Percentiles rank a stretch among this genome's conserved stretches.
Conservation (phyloP, 2,888 invertebrate species). For the Lacanobia oleracea region DNA sequence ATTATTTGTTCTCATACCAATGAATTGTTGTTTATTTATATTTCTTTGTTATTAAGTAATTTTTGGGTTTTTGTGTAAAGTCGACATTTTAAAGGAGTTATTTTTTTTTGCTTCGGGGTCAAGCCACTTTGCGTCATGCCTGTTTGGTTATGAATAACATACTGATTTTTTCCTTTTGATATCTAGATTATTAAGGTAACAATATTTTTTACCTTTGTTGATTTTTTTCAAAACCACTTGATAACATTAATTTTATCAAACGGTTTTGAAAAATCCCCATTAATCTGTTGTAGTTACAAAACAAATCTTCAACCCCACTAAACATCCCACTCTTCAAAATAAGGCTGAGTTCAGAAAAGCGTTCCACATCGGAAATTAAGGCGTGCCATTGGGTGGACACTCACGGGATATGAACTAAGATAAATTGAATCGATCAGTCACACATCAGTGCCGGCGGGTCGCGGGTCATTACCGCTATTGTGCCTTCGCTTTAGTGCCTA, state of each 20-base stretch:
- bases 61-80: too few species aligned
- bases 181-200: too few species aligned
- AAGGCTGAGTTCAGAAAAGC: conserved; percentile 24
- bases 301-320: neutral
- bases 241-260: too few species aligned
- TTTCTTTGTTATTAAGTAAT: neutral
- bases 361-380: conserved; percentile 35
- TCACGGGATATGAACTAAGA: conserved; percentile 49
- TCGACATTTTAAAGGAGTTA: too few species aligned
- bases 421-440: conserved; percentile 61
- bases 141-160: too few species aligned
- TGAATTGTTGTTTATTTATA: neutral
- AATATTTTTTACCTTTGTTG: too few species aligned
- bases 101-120: too few species aligned
- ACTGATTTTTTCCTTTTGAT: too few species aligned
- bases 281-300: too few species aligned
- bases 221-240: too few species aligned
- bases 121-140: too few species aligned
- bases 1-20: neutral
- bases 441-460: conserved; percentile 50
- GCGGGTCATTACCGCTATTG: conserved; percentile 57
- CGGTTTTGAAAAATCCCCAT: too few species aligned
- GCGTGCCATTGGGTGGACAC: conserved; percentile 33
- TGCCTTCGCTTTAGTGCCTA: conserved; percentile 31
- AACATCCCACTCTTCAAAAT: neutral